Conservation (phyloP, 2,797 vertebrate species). For the Ciconia nigra region DNA sequence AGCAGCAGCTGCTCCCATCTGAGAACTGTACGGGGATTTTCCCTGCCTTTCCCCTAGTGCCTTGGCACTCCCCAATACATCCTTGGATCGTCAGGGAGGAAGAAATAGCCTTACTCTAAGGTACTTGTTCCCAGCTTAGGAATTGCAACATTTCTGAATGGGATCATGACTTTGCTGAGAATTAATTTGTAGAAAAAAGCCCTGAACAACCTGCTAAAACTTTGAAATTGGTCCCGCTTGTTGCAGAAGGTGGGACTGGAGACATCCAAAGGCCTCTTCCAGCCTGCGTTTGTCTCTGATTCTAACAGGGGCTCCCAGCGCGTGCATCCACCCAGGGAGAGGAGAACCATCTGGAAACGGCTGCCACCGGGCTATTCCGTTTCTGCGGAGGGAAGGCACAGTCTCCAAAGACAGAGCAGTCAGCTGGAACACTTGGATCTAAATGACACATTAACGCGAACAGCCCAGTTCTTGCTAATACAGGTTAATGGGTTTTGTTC, state of each 20-base stretch:
- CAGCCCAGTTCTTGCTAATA: background rate
- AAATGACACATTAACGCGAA: fast-evolving
- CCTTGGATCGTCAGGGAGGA: fast-evolving
- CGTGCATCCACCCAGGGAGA: background rate
- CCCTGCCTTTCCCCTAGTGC: background rate
- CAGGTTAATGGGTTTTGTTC: background rate
- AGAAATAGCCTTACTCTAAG: background rate
- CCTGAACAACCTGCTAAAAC: background rate
- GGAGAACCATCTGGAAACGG: background rate
- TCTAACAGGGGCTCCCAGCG: background rate
- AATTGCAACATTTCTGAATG: background rate
- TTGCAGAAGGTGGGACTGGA: background rate
- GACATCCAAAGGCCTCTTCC: background rate
- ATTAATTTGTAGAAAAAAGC: background rate
- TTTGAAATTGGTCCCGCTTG: background rate
- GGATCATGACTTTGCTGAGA: background rate
- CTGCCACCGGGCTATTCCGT: background rate
- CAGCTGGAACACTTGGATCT: background rate
- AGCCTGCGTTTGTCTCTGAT: background rate
- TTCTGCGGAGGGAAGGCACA: background rate
- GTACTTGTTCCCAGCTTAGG: background rate
- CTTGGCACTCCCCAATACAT: background rate
- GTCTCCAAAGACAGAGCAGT: background rate
- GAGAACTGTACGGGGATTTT: fast-evolving
- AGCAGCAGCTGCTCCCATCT: background rate